Percentiles rank a stretch among this genome's conserved stretches.
phyloP scores from a whole-genome alignment of 37 sponge, comb jelly and placozoan genomes.

The Geodia barretti region DNA sequence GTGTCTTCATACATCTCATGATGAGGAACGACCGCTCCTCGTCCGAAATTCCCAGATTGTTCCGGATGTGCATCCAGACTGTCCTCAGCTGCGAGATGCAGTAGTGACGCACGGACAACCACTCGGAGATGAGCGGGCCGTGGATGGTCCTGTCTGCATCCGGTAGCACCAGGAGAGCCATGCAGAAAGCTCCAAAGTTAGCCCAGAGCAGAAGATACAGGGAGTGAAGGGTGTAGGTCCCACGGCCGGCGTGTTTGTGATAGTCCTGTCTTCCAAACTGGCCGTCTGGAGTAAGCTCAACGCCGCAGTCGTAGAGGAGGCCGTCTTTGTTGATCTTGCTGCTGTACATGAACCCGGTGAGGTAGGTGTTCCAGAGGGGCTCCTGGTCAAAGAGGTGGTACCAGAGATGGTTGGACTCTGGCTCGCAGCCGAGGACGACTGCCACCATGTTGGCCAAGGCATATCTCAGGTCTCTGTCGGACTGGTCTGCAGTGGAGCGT shows the following conservation, averaged over 20 bases:
- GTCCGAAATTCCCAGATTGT: slow-evolving; percentile 66
- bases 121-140: slow-evolving; percentile 77
- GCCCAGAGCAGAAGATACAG: slow-evolving; percentile 81
- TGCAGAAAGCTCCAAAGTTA: slow-evolving; percentile 80
- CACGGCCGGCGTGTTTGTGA: slow-evolving; percentile 57
- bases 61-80: slow-evolving; percentile 78
- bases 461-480: slow-evolving; percentile 72
- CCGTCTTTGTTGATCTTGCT: slow-evolving; percentile 57
- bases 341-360: slow-evolving; percentile 83
- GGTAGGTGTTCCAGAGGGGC: slow-evolving; percentile 59
- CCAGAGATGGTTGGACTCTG: slow-evolving; percentile 76
- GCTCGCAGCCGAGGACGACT: slow-evolving; percentile 66
- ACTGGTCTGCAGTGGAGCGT: slow-evolving; percentile 49
- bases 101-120: slow-evolving; percentile 84
- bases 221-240: slow-evolving; percentile 83
- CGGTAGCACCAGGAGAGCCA: slow-evolving; percentile 76
- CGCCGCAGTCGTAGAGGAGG: slow-evolving; percentile 72
- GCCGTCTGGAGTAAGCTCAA: slow-evolving; percentile 84
- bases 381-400: slow-evolving; percentile 68
- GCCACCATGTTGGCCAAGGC: slow-evolving; percentile 78
- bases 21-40: slow-evolving; percentile 83
- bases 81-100: slow-evolving; percentile 84
- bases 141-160: slow-evolving; percentile 44
- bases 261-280: slow-evolving; percentile 82
- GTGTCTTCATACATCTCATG: slow-evolving; percentile 30